phyloP scores from a whole-genome alignment of 1,140 invertebrate genomes.

The Pseudobourletiella spinata region DNA sequence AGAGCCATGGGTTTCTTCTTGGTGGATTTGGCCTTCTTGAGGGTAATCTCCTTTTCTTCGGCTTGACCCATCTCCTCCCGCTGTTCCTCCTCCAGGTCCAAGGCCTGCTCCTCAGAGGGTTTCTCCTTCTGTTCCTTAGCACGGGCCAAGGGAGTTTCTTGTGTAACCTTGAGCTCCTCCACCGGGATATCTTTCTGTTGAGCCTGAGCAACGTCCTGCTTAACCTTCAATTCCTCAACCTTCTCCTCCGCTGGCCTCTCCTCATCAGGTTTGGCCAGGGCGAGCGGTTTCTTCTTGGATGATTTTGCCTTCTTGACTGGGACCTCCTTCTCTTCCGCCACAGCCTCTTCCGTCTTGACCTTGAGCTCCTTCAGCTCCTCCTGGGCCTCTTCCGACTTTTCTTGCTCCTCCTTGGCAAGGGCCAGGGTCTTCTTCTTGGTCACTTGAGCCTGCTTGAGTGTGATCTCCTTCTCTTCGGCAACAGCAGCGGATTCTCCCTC shows the following conservation, averaged over 20 bases:
- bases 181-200: neutral
- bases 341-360: neutral
- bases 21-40: neutral
- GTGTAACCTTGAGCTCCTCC: neutral
- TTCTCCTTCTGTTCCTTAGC: neutral
- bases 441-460: neutral
- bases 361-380: conserved; percentile 3
- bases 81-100: neutral
- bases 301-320: neutral
- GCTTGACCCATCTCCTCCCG: neutral
- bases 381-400: neutral
- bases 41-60: neutral
- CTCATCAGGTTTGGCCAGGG: neutral
- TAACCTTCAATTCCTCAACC: neutral
- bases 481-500: neutral
- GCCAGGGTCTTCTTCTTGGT: conserved; percentile 1
- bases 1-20: neutral
- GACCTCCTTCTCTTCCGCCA: neutral
- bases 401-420: neutral
- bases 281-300: neutral
- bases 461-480: conserved; percentile 10
- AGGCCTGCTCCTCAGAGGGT: neutral
- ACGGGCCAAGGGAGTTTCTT: neutral
- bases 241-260: neutral
- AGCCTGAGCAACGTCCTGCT: neutral